Base-by-base conservation (phyloP, 2,113 vertebrate genomes). In the Madoqua kirkii region DNA sequence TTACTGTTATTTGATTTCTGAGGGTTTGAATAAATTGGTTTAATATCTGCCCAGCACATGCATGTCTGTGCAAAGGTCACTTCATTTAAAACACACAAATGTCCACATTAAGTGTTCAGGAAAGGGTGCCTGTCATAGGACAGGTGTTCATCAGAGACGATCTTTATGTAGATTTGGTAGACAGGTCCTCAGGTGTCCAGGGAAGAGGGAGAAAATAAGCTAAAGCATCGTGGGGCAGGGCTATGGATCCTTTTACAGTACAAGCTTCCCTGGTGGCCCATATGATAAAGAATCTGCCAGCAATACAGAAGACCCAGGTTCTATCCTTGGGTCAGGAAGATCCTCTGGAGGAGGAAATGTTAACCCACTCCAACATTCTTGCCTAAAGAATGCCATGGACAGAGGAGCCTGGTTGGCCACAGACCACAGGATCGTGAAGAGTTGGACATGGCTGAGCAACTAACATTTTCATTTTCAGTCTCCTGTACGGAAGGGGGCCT, bases 401-500 rank as follows among this genome's bases (percentile, higher is more conserved):
- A 67, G n/a, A 67, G 17, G n/a, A 21, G 17, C n/a, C n/a, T 67
- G 8, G 33, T 21, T 67, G 64, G 9, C 17, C 3, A 21, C 64
- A 67, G 8, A 3, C 64, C n/a, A 21, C 1, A 36, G 17, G n/a
- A 36, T 11, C 17, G 0, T 21, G 9, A 67, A 36, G 17, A 67
- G n/a, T 1, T 67, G 64, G 33, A 36, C n/a, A 11, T 0, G 17
- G 8, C 33, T 67, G 17, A 36, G n/a, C 33, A 36, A 21, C 33
- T 36, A 36, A 36, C 64, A 21, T 17, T 36, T 36, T 36, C 33
- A 10, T 8, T 36, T 16, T 67, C 33, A 36, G 33, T 21, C 33
- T 67, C 4, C 17, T 67, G 64, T 67, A 67, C 0, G 2, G 33
- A 67, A 36, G 33, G 4, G 33, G 17, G 8, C 6, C 1, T 9